A percentile compares a stretch with the other conserved stretches of the same genome.
Evolutionary conservation across 2,113 vertebrate species (phyloP).

Genomic region (Danionella cerebrum): DNA sequence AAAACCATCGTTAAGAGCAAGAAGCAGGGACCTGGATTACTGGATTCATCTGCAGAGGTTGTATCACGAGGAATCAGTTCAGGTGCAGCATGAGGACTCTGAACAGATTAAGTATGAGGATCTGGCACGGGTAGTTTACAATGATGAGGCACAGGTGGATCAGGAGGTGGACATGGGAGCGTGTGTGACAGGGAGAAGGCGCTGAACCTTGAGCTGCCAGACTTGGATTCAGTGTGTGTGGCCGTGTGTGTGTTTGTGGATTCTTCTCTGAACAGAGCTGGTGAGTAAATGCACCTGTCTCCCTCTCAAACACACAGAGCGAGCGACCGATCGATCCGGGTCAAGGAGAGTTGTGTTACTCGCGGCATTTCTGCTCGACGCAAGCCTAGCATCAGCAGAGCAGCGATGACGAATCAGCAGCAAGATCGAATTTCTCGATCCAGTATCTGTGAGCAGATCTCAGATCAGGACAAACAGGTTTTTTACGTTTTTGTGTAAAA

Average conservation of each 20-base stretch:
- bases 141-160: too few relatives aligned
- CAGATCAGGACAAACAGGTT: not conserved
- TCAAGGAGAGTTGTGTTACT: not conserved
- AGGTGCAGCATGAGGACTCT: too few relatives aligned
- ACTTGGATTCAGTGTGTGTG: conserved; percentile 31
- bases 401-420: not conserved
- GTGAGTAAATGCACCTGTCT: conserved; percentile 4
- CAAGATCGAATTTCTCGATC: not conserved
- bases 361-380: not conserved
- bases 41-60: too few relatives aligned
- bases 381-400: not conserved
- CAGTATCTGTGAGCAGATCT: not conserved
- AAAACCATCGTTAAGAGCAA: too few relatives aligned
- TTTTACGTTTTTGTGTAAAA: not conserved
- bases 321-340: not conserved
- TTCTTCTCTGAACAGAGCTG: not conserved
- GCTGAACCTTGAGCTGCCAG: conserved; percentile 33
- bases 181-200: not conserved
- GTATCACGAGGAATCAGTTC: too few relatives aligned
- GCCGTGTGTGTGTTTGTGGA: not conserved
- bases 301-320: not conserved
- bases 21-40: too few relatives aligned
- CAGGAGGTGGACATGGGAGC: too few relatives aligned
- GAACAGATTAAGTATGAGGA: too few relatives aligned
- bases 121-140: too few relatives aligned